Base-by-base conservation (phyloP, 2,113 vertebrate genomes). In the Corythoichthys intestinalis region DNA sequence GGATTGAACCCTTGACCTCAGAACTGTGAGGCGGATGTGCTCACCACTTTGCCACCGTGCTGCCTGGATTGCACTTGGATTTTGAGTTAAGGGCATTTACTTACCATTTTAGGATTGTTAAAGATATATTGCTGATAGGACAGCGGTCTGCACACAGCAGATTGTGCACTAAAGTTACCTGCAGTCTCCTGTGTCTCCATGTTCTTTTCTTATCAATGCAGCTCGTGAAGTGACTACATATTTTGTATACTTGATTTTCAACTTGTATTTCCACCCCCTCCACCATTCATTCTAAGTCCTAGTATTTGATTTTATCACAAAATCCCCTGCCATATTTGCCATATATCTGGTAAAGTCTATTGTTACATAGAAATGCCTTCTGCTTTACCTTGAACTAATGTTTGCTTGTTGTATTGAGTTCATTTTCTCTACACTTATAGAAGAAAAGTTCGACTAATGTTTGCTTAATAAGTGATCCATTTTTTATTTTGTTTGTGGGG, bases 151-250 rank as follows among this genome's bases (percentile, higher is more conserved):
- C 47, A 13, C 70, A 28, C 58, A 65, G 12, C 6, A 67, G 74
- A 76, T 72, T 74, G 73, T 75, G 65, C 69, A 69, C 67, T 64
- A 70, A 69, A 49, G 67, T 70, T 65, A 63, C 77, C 74, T 69
- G 49, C 48, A 65, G 65, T 69, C 71, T 82, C 59, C 67, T 78
- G 83, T 83, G 84, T 82, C 76, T 82, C 4, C 48, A 38, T 12
- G 34, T 67, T 63, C 54, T 46, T 56, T 62, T 48, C 11, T 52
- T 58, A 20, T 38, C 9, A 66, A 67, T 73, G 54, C 62, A 78
- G 66, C 76, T 82, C 12, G 2, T 10, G 10, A 34, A 56, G 28
- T 12, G 53, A 10, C 20, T 80, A 76, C 65, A 84, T 82, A 75
- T 59, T 67, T 59, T 14, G 13, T 72, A 66, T 77, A 58, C 62